phyloP scores from a whole-genome alignment of 2,113 vertebrate species.

The Pithys albifrons region DNA sequence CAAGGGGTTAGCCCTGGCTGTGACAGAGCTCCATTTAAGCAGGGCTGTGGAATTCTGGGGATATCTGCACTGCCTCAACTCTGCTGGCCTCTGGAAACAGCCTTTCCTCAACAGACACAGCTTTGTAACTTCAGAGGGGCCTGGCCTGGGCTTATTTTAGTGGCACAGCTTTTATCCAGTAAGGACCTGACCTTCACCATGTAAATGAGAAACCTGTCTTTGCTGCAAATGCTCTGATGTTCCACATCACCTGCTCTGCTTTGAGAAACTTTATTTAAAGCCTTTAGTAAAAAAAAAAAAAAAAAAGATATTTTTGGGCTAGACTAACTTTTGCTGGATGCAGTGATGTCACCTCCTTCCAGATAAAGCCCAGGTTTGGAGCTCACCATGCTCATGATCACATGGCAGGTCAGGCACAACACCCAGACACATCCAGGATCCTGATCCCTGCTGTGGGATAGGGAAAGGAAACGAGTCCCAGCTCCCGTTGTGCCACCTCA shows the following conservation, averaged over 20 bases:
- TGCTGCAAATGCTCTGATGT: background rate
- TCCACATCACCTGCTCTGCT: background rate
- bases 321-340: background rate
- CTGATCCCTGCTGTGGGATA: background rate
- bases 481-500: background rate
- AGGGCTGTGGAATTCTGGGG: background rate
- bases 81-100: background rate
- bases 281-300: background rate
- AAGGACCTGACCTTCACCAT: background rate
- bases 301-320: background rate
- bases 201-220: background rate
- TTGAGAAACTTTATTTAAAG: background rate
- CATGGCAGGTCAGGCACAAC: background rate
- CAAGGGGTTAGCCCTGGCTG: accelerated
- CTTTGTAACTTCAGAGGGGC: background rate
- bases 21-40: background rate
- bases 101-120: background rate
- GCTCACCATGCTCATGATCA: background rate
- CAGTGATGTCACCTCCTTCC: background rate
- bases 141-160: background rate
- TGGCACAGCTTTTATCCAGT: background rate
- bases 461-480: background rate
- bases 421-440: background rate
- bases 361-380: background rate
- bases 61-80: background rate